These are phyloP conservation scores for Drosophila algonquin DNA, from an alignment of 2,888 invertebrate species.

Conservation along the genomic window DNA sequence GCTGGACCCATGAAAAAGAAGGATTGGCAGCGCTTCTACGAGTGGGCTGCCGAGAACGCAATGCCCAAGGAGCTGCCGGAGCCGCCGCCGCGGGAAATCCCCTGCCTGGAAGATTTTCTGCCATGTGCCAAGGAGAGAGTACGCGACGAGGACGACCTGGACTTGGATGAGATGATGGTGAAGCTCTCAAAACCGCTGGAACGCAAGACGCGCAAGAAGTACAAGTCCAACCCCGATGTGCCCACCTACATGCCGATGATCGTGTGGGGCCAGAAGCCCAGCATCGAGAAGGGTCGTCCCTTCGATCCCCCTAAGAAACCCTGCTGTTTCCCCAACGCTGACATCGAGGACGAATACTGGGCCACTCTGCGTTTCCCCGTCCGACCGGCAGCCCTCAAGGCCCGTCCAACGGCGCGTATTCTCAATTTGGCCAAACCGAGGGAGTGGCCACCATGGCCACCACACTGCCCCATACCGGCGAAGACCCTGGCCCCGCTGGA, in stretches of 20 bases:
- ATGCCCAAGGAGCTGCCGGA: conserved; percentile 27
- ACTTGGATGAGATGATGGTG: conserved; percentile 34
- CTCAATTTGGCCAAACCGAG: conserved; percentile 68
- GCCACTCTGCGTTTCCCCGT: conserved; percentile 73
- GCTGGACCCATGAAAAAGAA: conserved; percentile 70
- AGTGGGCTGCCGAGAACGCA: conserved; percentile 65
- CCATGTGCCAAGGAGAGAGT: conserved; percentile 37
- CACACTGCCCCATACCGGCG: conserved; percentile 77
- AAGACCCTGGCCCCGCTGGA: conserved; percentile 18
- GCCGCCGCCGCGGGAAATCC: conserved; percentile 19
- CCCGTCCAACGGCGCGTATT: conserved; percentile 65
- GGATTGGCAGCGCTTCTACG: conserved; percentile 66
- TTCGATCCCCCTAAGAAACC: conserved; percentile 65
- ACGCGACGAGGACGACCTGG: conserved; percentile 19
- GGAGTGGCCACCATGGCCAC: conserved; percentile 60
- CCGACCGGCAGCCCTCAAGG: conserved; percentile 63
- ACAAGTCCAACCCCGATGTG: conserved; percentile 12
- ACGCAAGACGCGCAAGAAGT: conserved; percentile 61
- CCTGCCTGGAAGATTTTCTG: conserved; percentile 43
- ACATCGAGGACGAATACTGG: conserved; percentile 76
- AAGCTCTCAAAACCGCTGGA: conserved; percentile 55
- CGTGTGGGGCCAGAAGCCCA: conserved; percentile 58
- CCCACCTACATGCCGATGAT: conserved; percentile 69
- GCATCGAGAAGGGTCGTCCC: conserved; percentile 72
- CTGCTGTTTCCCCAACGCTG: conserved; percentile 69